phyloP scores from a whole-genome alignment of 2,113 vertebrate species.

The Strix uralensis region DNA sequence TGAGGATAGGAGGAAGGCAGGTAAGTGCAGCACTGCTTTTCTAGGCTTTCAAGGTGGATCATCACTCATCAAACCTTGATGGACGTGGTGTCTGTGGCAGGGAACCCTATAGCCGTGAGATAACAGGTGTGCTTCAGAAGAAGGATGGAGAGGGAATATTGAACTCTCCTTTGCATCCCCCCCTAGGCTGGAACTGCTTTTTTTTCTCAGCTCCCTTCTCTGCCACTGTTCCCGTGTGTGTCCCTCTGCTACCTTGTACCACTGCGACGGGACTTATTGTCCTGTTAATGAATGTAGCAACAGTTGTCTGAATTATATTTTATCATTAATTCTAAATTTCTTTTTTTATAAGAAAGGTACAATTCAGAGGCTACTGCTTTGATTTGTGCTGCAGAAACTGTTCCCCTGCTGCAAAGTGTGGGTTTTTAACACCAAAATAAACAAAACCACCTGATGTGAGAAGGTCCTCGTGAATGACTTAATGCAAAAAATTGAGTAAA shows the following conservation, averaged over 20 bases:
- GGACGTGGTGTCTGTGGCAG: neutral
- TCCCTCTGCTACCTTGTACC: neutral
- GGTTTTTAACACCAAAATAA: neutral
- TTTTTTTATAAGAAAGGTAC: neutral
- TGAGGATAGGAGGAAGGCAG: neutral
- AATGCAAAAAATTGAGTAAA: neutral
- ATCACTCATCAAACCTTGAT: neutral
- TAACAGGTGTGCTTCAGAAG: neutral
- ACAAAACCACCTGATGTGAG: neutral
- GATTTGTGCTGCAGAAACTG: neutral
- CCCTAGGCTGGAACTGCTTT: neutral
- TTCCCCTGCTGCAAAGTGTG: neutral
- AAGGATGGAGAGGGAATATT: neutral
- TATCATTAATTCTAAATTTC: neutral
- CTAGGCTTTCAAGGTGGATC: neutral
- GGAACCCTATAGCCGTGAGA: neutral
- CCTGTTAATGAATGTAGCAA: neutral
- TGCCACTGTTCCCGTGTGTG: neutral
- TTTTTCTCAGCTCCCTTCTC: neutral
- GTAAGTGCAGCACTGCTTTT: rapidly evolving
- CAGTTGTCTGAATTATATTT: neutral
- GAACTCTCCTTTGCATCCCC: neutral
- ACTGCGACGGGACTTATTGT: neutral
- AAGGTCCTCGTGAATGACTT: neutral
- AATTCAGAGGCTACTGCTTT: neutral